Evolutionary conservation across 2,113 vertebrate genomes (phyloP).

Genomic region (Vombatus ursinus): DNA sequence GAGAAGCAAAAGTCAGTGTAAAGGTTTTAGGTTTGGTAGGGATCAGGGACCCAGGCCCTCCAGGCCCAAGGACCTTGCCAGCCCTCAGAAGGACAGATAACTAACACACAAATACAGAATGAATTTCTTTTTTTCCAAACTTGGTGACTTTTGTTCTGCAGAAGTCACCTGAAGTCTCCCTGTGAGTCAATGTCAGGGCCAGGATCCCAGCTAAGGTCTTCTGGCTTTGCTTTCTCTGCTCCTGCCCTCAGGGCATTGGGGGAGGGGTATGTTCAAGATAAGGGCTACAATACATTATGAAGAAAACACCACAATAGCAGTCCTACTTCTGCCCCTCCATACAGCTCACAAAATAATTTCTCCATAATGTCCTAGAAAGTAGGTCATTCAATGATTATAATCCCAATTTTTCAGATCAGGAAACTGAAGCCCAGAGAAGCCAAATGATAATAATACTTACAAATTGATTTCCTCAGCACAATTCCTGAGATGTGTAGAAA

Average conservation of each 20-base stretch:
- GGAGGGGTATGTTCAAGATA: neutral
- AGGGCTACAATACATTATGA: neutral
- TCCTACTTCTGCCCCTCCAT: neutral
- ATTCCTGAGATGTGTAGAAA: neutral
- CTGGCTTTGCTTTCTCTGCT: neutral
- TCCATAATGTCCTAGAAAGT: neutral
- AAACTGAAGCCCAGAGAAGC: neutral
- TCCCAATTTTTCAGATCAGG: neutral
- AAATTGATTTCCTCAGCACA: neutral
- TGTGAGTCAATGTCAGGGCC: neutral
- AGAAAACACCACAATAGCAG: neutral
- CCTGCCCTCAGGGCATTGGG: neutral
- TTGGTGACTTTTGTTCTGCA: neutral
- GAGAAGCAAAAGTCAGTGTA: neutral
- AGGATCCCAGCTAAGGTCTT: neutral
- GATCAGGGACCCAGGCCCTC: neutral
- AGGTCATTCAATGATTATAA: neutral
- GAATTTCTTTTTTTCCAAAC: neutral
- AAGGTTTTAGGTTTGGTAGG: neutral
- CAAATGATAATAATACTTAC: neutral
- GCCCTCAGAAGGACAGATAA: neutral
- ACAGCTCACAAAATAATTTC: neutral
- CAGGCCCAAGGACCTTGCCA: neutral
- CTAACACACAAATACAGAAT: neutral
- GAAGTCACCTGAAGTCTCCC: neutral